Base-by-base conservation (phyloP, 2,888 invertebrate genomes). In the Cryptosula pallasiana region DNA sequence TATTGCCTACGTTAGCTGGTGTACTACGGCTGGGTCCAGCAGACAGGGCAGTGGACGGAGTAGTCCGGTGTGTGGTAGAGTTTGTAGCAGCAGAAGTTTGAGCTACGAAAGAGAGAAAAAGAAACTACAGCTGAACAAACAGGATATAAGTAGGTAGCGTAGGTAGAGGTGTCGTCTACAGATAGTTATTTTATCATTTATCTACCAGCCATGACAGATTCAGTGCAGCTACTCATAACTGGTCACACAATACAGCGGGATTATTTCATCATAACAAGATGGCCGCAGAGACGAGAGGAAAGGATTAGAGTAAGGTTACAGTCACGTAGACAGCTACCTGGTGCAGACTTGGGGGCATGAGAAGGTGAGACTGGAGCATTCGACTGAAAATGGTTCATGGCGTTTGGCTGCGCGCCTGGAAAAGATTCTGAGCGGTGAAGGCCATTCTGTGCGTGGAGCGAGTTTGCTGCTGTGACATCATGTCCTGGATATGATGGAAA, bases 371-470 rank as follows among this genome's bases (percentile, higher is more conserved):
- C 5, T 45, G 45, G 45, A 20, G 9, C 45, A 13, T 5, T 13
- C 45, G 45, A 20, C 20, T 45, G 45, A 45, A 45, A 45, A 13
- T 45, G 45, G 20, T 45, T 45, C 45, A 20, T 13, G 9, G 5
- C 45, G 45, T 13, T 20, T 13, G 5, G 45, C 5, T 45, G 5
- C 20, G 63, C 63, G 32, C 63, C 63, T 5, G 63, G 63, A 63
- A 63, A 63, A 9, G 63, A 63, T 27, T 63, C 63, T 20, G 63
- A 63, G 27, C 63, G 27, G 1, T 63, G 63, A 32, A 63, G 27
- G 27, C 13, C 13, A 9, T 20, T 27, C n/a, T 63, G 63, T 25
- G 63, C 20, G 3, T 57, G 57, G 25, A 23, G 57, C 3, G 57
- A 32, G 63, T 27, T 63, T 27, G 63, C 29, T 29, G 63, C 13